A percentile compares a stretch with the other conserved stretches of the same genome.
phyloP scores from a whole-genome alignment of 2,797 vertebrate genomes.

The Ispidina picta region DNA sequence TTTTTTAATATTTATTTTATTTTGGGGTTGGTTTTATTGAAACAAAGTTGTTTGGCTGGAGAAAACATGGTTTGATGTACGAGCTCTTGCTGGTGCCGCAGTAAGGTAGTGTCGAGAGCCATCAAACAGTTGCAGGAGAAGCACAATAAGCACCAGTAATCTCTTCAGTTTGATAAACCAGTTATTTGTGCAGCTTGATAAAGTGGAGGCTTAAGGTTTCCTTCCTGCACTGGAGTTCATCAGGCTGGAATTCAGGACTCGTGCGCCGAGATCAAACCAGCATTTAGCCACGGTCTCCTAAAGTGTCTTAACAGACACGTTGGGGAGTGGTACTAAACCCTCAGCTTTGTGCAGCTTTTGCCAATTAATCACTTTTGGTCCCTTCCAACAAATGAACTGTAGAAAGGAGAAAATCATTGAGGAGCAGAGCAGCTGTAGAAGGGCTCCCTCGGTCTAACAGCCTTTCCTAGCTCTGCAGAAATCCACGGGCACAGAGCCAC shows the following conservation, averaged over 20 bases:
- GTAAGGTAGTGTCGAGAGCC: neutral
- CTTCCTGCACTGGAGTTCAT: constrained; percentile 34
- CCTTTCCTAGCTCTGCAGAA: constrained; percentile 31
- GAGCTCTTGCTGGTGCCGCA: neutral
- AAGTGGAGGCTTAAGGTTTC: constrained; percentile 15
- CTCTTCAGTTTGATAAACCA: neutral
- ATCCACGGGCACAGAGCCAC: constrained; percentile 25
- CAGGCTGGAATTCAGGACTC: neutral
- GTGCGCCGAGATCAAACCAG: neutral
- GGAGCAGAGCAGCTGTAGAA: neutral
- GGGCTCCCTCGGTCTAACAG: neutral
- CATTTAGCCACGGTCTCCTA: neutral
- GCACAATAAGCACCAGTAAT: neutral
- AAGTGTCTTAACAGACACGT: neutral
- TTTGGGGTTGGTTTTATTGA: neutral
- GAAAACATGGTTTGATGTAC: neutral
- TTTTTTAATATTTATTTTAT: neutral
- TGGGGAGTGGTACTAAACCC: neutral
- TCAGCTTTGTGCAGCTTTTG: neutral
- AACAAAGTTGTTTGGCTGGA: neutral
- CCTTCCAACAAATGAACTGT: neutral
- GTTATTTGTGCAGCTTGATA: constrained; percentile 21
- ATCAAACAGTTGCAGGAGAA: neutral
- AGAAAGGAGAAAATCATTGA: neutral
- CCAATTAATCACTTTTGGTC: neutral